Conservation (phyloP, 2,888 invertebrate genomes). For the Microplitis deprimator region DNA sequence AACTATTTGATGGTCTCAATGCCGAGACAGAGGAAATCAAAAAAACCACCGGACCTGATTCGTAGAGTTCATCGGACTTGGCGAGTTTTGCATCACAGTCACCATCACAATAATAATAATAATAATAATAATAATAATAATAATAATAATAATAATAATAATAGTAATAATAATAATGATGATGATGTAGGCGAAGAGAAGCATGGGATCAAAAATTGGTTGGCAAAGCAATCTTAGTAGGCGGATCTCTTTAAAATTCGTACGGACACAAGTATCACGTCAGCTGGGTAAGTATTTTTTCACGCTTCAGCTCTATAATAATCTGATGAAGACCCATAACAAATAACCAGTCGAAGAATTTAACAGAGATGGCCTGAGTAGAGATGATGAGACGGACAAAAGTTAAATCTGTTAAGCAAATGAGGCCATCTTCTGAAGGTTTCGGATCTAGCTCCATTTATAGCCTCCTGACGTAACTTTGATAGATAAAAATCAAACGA, state of each 20-base stretch:
- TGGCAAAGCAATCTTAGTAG: constrained; percentile 19
- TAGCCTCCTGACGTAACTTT: neutral
- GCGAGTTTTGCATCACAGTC: constrained; percentile 25
- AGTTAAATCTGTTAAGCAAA: constrained; percentile 20
- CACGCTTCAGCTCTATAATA: neutral
- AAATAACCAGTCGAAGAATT: constrained; percentile 2
- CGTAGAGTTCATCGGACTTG: constrained; percentile 23
- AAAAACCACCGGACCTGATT: constrained; percentile 25
- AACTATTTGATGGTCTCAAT: constrained; percentile 34
- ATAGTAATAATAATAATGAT: neutral
- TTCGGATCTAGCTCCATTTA: neutral
- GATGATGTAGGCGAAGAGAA: constrained; percentile 26
- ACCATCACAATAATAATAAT: neutral
- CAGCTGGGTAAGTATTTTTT: constrained; percentile 7
- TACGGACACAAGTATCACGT: neutral
- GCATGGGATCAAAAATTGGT: constrained; percentile 9
- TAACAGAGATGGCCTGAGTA: neutral
- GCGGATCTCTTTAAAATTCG: constrained; percentile 12
- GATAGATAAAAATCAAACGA: constrained; percentile 12
- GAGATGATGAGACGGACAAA: neutral
- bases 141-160: neutral
- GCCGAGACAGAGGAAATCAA: constrained; percentile 18
- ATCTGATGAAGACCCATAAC: neutral
- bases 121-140: neutral
- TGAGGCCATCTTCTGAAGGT: constrained; percentile 2